These are phyloP conservation scores for Misgurnus anguillicaudatus DNA, from an alignment of 2,113 vertebrate species.

Conservation along the genomic window DNA sequence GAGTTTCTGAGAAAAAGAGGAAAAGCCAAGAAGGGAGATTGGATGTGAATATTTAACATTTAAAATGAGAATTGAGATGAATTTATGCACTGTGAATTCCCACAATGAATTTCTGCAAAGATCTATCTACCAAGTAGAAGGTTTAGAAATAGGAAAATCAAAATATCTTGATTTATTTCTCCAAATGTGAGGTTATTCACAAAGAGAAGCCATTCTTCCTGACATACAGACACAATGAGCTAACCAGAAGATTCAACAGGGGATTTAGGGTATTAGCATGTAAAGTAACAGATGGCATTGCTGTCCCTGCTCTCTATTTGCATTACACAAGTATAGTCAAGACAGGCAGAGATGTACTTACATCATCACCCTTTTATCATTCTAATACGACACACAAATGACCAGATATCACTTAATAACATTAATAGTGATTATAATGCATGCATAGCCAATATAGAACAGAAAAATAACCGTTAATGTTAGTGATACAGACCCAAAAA, in stretches of 20 bases:
- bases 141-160: neutral
- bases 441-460: neutral
- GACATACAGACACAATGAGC: neutral
- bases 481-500: neutral
- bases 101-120: no score
- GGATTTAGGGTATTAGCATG: slow-evolving; percentile 16
- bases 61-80: no score
- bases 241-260: slow-evolving; percentile 11
- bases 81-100: no score
- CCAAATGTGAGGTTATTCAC: neutral
- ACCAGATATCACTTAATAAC: neutral
- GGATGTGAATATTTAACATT: no score
- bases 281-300: slow-evolving; percentile 17
- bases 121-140: neutral
- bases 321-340: neutral
- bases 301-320: neutral
- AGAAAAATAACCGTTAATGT: no score
- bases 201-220: neutral
- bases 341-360: neutral
- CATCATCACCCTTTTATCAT: neutral
- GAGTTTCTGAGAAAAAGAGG: no score
- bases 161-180: neutral
- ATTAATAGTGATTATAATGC: neutral
- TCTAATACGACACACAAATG: neutral
- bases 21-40: no score